Percentiles rank a stretch among this genome's conserved stretches.
These are phyloP conservation scores for Strix occidentalis DNA, from an alignment of 2,797 vertebrate genomes.

Conservation along the genomic window DNA sequence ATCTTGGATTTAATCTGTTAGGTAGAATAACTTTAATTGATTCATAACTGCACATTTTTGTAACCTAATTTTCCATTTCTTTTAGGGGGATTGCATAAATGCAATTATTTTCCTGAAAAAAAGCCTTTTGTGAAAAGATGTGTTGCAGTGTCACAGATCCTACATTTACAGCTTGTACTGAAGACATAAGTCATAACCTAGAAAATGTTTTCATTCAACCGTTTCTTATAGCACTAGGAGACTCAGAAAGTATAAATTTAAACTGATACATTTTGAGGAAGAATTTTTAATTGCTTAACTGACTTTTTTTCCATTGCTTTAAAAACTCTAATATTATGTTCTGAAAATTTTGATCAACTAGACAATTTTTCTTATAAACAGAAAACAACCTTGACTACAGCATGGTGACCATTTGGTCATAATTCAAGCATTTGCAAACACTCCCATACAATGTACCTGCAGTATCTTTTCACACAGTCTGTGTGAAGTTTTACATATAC, in stretches of 20 bases:
- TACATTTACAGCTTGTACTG: background rate
- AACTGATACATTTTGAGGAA: background rate
- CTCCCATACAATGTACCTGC: background rate
- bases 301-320: background rate
- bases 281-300: background rate
- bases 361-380: background rate
- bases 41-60: background rate
- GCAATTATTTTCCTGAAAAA: background rate
- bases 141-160: background rate
- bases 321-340: background rate
- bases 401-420: background rate
- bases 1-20: background rate
- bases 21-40: background rate
- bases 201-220: background rate
- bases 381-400: background rate
- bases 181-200: background rate
- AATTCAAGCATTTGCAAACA: background rate
- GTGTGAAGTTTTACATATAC: background rate
- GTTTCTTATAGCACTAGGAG: background rate
- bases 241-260: background rate
- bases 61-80: background rate
- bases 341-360: background rate
- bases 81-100: rapidly evolving
- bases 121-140: background rate
- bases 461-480: background rate